Evolutionary conservation across 2,797 vertebrate species (phyloP), one percentile per base, ranked within the genome.

Genomic region (Synaphobranchus kaupii): DNA sequence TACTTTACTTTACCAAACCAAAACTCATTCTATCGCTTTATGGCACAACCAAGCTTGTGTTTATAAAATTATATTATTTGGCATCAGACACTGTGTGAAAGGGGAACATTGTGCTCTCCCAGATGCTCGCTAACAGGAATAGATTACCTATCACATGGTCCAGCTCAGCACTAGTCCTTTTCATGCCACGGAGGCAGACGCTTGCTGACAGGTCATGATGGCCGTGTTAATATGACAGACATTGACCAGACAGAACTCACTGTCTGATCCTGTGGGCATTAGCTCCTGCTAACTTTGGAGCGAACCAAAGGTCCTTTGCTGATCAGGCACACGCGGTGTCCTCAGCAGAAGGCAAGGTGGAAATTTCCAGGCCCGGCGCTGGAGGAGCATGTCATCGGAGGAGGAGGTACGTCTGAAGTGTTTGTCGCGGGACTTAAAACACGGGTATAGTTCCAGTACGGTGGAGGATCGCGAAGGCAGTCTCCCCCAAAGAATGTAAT

Each of bases 131-230:
- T 81, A 81, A 48, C 5, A 39, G 20, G 25, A 81, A 81, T 81
- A 50, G 44, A 81, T 81, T 81, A 81, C 78, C 47, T 81, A 81
- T 81, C 78, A 81, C 78, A 25, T 15, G 73, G 13, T 44, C 73
- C 78, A 3, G 25, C 20, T 81, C 78, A 81, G 20, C 73, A 71
- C 8, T 13, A 31, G 28, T 31, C 39, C 22, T 81, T 25, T 20
- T 81, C 44, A 12, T 50, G 47, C 47, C 47, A n/a, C 44, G 6
- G 63, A n/a, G 44, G 76, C 17, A 15, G 34, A 22, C 22, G 15
- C 20, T 31, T n/a, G 68, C 68, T 28, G 68, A 28, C 68, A 73
- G 12, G 31, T 28, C 68, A 4, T 34, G 25, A 71, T 31, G 68
- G 9, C 73, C 15, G 20, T 44, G 73, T 76, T 76, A 76, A 44